Evolutionary conservation across 2,888 invertebrate genomes (phyloP), one percentile per base, ranked within the genome.

Genomic region (Drosophila falleni): DNA sequence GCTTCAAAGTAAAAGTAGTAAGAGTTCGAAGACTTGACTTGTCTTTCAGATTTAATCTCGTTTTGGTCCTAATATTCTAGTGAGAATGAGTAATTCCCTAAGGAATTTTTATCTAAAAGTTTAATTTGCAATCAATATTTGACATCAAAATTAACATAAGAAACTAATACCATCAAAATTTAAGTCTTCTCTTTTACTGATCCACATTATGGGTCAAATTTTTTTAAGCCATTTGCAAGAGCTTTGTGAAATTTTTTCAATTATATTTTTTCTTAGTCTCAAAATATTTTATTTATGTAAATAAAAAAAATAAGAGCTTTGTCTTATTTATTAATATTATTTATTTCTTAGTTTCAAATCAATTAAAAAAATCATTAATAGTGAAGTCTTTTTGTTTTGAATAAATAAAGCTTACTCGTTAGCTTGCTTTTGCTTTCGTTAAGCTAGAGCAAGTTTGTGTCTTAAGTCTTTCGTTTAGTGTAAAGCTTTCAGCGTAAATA

Each of bases 401-500:
- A 41, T 10, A 2, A 4, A 13, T 6, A 16, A 55, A 74, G 75
- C 75, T 70, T 50, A 56, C 37, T 19, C 41, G 33, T 8, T 11
- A n/a, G 41, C 31, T 72, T 11, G 2, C 46, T 1, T 1, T 16
- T 23, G 3, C 23, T 2, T 23, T 82, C 76, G 74, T 73, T 66
- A 42, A 69, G 56, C 33, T 23, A 8, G 3, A 23, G 8, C 31
- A 44, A 71, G 87, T 89, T 87, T 44, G 87, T 81, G 87, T 87
- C 85, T 81, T 59, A 71, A 68, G 71, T 89, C 81, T 71, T 82
- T 87, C 75, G 74, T 71, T 82, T 39, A 35, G 49, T 13, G 5
- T 23, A 5, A 6, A 39, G 41, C 16, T 29, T 54, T 50, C 56
- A 13, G 6, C 1, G 4, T 13, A 56, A 16, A 15, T 0, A 1